phyloP scores from a whole-genome alignment of 2,888 invertebrate species.

The Standfussiana lucernea region DNA sequence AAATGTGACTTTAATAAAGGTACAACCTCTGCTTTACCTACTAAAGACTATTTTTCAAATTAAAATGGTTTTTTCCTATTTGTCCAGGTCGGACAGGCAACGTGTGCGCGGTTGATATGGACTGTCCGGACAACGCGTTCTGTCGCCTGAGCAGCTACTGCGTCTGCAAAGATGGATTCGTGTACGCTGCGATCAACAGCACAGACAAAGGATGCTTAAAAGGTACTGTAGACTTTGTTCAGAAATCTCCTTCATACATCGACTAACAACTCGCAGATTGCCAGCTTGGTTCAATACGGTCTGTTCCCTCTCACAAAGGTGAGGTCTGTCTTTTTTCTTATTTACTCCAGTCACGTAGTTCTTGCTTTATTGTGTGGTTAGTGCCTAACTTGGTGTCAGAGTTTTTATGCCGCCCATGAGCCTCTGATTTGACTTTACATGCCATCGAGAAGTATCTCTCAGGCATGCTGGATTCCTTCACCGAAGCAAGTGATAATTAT shows the following conservation, averaged over 20 bases:
- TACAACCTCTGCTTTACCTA: too few species aligned
- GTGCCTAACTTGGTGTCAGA: too few species aligned
- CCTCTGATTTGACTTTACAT: too few species aligned
- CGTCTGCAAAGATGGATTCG: slow-evolving; percentile 87
- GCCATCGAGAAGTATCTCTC: too few species aligned
- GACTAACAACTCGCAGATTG: neutral
- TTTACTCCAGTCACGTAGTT: too few species aligned
- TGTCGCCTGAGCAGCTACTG: slow-evolving; percentile 86
- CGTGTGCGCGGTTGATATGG: slow-evolving; percentile 83
- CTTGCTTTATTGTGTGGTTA: too few species aligned
- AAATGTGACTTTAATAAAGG: too few species aligned
- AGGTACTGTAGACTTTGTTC: slow-evolving; percentile 74
- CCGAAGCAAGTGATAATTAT: too few species aligned
- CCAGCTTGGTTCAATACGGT: too few species aligned
- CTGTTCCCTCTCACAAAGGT: neutral
- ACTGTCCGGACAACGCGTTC: slow-evolving; percentile 89
- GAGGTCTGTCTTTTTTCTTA: too few species aligned
- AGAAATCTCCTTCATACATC: neutral
- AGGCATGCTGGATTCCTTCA: too few species aligned
- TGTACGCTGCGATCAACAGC: slow-evolving; percentile 84
- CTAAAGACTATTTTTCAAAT: neutral
- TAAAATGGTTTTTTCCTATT: neutral
- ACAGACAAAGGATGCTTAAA: slow-evolving; percentile 86
- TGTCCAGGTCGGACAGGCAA: slow-evolving; percentile 86
- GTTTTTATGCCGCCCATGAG: too few species aligned